These are phyloP conservation scores for Suillia variegata DNA, from an alignment of 2,888 invertebrate species.

Conservation along the genomic window DNA sequence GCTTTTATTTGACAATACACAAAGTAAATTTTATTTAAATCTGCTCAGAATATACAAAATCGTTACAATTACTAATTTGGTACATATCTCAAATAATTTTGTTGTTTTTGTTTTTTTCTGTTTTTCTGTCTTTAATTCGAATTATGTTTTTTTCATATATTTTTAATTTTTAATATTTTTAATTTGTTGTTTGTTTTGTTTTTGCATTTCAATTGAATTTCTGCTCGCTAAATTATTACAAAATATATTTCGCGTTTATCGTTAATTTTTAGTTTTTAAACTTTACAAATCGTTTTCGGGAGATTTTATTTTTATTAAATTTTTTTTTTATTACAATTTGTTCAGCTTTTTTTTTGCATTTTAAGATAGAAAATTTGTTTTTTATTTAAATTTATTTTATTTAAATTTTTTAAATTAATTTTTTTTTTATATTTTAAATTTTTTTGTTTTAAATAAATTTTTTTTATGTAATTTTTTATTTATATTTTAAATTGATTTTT, in stretches of 20 bases:
- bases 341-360: too few relatives aligned
- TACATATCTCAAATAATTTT: not conserved
- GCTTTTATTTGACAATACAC: constrained; percentile 13
- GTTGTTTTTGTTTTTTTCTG: not conserved
- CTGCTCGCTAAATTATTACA: not conserved
- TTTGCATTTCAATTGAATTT: not conserved
- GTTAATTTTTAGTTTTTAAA: too few relatives aligned
- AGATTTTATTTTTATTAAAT: too few relatives aligned
- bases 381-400: too few relatives aligned
- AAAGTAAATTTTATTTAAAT: constrained; percentile 14
- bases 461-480: not conserved
- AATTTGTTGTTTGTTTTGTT: not conserved
- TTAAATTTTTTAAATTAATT: too few relatives aligned
- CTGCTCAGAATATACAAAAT: not conserved
- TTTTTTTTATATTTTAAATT: too few relatives aligned
- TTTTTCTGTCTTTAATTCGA: not conserved
- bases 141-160: not conserved
- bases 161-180: not conserved
- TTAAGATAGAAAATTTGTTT: too few relatives aligned
- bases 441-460: not conserved
- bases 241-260: too few relatives aligned
- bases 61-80: not conserved
- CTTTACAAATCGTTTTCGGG: too few relatives aligned
- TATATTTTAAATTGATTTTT: not conserved
- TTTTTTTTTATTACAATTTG: too few relatives aligned